Evolutionary conservation across 2,113 vertebrate species (phyloP).

Genomic region (Oostethus manadensis): DNA sequence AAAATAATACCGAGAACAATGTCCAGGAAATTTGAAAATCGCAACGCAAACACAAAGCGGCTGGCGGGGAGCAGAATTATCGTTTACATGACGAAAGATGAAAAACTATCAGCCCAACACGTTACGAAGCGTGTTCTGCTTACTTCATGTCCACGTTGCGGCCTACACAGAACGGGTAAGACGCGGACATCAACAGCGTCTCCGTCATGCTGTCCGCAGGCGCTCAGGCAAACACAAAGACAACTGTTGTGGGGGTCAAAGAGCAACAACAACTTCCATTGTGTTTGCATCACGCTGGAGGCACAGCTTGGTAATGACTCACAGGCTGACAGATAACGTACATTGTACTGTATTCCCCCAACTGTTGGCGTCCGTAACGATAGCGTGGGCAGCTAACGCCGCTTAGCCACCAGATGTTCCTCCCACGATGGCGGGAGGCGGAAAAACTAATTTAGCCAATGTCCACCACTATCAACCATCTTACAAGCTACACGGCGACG

Average conservation of each 20-base stretch:
- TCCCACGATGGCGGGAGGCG: constrained; percentile 20
- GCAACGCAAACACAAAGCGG: constrained; percentile 21
- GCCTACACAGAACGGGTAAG: constrained; percentile 40
- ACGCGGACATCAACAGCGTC: constrained; percentile 52
- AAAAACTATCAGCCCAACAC: neutral
- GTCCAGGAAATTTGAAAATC: constrained; percentile 57
- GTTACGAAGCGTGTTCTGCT: no score
- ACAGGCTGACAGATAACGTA: constrained; percentile 37
- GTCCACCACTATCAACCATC: neutral
- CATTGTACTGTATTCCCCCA: constrained; percentile 52
- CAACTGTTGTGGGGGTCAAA: constrained; percentile 52
- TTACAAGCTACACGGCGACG: neutral
- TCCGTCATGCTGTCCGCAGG: constrained; percentile 50
- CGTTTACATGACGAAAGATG: neutral
- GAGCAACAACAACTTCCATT: constrained; percentile 56
- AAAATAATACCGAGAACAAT: constrained; percentile 62
- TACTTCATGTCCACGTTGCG: constrained; percentile 5
- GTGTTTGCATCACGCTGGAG: constrained; percentile 44
- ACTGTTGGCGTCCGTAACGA: constrained; percentile 18
- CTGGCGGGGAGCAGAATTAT: constrained; percentile 8
- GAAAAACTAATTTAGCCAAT: neutral
- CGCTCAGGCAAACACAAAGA: constrained; percentile 44
- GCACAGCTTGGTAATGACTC: constrained; percentile 56
- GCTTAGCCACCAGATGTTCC: constrained; percentile 49
- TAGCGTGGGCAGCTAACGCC: constrained; percentile 32